Evolutionary conservation across 2,113 vertebrate genomes (phyloP).

Genomic region (Mirza zaza): DNA sequence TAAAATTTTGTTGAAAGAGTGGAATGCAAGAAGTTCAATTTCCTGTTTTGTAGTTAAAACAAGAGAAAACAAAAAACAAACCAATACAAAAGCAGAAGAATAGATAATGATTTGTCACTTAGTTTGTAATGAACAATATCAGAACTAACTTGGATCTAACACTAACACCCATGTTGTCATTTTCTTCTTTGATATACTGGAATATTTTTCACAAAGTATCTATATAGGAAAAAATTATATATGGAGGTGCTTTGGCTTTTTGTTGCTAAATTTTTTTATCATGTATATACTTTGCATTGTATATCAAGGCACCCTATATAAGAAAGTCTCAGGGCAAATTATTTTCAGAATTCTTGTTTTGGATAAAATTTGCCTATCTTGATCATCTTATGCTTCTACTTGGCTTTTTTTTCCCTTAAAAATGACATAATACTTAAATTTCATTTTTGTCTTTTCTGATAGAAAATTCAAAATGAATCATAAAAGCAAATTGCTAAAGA

Average conservation of each 20-base stretch:
- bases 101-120: neutral
- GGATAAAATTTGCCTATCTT: neutral
- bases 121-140: neutral
- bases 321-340: neutral
- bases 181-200: neutral
- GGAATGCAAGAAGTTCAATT: neutral
- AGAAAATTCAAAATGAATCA: neutral
- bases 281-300: neutral
- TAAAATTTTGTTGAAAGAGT: neutral
- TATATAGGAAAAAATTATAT: neutral
- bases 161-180: neutral
- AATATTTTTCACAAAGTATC: neutral
- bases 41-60: neutral
- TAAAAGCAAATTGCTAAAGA: neutral
- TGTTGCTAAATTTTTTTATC: neutral
- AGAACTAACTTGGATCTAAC: neutral
- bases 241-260: neutral
- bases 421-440: neutral
- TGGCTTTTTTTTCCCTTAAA: neutral
- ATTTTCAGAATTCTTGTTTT: neutral
- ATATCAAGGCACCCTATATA: neutral
- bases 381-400: neutral
- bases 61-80: neutral
- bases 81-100: neutral
- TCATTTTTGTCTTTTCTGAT: neutral